Base-by-base conservation (phyloP, 2,888 invertebrate species). In the Acleris sparsana region DNA sequence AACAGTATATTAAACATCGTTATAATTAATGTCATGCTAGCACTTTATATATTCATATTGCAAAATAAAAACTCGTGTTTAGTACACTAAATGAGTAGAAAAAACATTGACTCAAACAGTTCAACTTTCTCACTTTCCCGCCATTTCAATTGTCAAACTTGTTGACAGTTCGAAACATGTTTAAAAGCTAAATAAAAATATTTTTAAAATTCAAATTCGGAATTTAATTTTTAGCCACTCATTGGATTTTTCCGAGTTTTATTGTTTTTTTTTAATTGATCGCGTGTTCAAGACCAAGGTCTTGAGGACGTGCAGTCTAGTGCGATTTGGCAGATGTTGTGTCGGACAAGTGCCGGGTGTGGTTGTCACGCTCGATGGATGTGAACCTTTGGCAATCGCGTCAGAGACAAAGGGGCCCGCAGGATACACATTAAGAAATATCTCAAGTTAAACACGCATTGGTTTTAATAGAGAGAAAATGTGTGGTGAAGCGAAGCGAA, bases 291-390 rank as follows among this genome's bases (percentile, higher is more conserved):
- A 44, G 22, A 44, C 51, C 49, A 44, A 51, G 53, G 48, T 25
- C 33, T 20, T 6, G 3, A 20, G 48, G 59, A 88, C 90, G 90
- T 88, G 86, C 77, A 80, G 72, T 70, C 86, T 72, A 82, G 73
- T 83, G 82, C 82, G 76, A 76, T 75, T 86, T 89, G 81, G 89
- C 89, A 78, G 87, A 88, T 86, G 82, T 82, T 91, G 79, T 92
- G 89, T 83, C 83, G 85, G 76, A 33, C 33, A 33, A 33, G 33
- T 33, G 33, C 33, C 33, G 84, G 90, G 90, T 87, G 90, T 87
- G 90, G 74, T 85, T 78, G 72, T 76, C 78, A 83, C 74, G 92
- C 83, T 88, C 75, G 78, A 89, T 83, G 85, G 68, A 75, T 85
- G 88, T 85, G 86, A 86, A 86, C 84, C 81, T 86, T 80, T 46